A percentile compares a stretch with the other conserved stretches of the same genome.
Evolutionary conservation across 2,888 invertebrate species (phyloP).

Genomic region (Phania funesta): DNA sequence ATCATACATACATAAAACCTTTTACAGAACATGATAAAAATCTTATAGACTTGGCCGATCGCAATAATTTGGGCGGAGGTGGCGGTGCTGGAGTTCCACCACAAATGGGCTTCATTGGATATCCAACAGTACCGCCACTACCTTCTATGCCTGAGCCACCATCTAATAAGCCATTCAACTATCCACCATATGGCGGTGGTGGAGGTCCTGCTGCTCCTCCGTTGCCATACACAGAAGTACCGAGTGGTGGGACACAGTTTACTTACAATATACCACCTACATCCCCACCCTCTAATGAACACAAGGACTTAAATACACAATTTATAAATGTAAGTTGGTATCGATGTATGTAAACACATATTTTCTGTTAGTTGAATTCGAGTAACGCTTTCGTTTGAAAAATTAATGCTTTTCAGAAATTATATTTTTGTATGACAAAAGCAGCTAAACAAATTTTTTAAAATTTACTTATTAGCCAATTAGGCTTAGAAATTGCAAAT

Average conservation of each 20-base stretch:
- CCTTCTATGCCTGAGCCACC: conserved; percentile 82
- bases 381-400: neutral
- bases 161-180: conserved; percentile 84
- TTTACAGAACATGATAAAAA: conserved; percentile 82
- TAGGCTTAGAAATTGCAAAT: too few relatives aligned
- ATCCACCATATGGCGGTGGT: conserved; percentile 81
- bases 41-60: conserved; percentile 84
- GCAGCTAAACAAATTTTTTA: too few relatives aligned
- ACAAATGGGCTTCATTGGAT: conserved; percentile 91
- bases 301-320: conserved; percentile 84
- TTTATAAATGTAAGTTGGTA: conserved; percentile 79
- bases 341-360: too few relatives aligned
- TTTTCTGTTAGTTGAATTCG: neutral
- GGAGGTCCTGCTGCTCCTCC: conserved; percentile 71
- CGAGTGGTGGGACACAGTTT: conserved; percentile 73
- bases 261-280: conserved; percentile 82
- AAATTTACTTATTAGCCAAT: too few relatives aligned
- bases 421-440: too few relatives aligned
- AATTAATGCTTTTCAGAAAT: neutral
- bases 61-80: conserved; percentile 83
- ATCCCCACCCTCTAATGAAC: conserved; percentile 79
- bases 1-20: neutral
- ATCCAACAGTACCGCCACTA: conserved; percentile 86
- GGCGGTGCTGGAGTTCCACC: conserved; percentile 82
- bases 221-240: conserved; percentile 74